Conservation (phyloP, 2,113 vertebrate genomes). For the Grammomys surdaster region DNA sequence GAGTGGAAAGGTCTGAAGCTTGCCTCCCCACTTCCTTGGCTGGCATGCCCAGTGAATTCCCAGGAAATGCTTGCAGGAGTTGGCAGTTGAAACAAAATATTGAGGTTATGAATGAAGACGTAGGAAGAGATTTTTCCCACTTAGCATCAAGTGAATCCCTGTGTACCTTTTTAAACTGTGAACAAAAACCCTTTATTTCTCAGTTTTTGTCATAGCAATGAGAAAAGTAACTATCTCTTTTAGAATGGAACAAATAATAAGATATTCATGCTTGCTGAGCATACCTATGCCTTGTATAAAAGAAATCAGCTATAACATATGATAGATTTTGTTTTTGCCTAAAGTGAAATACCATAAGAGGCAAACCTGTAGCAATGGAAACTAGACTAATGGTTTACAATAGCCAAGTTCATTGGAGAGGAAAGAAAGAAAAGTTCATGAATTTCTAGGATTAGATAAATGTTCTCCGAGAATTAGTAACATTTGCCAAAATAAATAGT, state of each 20-base stretch:
- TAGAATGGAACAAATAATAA: neutral
- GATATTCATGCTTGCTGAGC: neutral
- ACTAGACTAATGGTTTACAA: neutral
- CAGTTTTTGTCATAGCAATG: neutral
- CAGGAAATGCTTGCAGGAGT: neutral
- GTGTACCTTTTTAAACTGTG: neutral
- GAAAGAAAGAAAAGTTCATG: fast-evolving
- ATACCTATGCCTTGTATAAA: neutral
- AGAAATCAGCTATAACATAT: neutral
- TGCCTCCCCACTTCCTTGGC: neutral
- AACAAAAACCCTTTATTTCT: neutral
- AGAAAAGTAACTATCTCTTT: neutral
- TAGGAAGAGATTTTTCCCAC: neutral
- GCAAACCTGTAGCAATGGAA: neutral
- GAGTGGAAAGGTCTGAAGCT: neutral
- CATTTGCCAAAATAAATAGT: neutral
- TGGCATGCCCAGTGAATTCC: neutral
- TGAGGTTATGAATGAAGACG: neutral
- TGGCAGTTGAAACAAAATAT: no score
- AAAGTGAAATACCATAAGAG: neutral
- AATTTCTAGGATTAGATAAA: neutral
- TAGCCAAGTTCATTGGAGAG: no score
- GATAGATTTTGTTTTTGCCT: neutral
- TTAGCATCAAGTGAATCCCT: neutral
- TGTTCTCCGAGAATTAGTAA: neutral